These are phyloP conservation scores for Elaphurus davidianus DNA, from an alignment of 2,113 vertebrate genomes.

Conservation along the genomic window DNA sequence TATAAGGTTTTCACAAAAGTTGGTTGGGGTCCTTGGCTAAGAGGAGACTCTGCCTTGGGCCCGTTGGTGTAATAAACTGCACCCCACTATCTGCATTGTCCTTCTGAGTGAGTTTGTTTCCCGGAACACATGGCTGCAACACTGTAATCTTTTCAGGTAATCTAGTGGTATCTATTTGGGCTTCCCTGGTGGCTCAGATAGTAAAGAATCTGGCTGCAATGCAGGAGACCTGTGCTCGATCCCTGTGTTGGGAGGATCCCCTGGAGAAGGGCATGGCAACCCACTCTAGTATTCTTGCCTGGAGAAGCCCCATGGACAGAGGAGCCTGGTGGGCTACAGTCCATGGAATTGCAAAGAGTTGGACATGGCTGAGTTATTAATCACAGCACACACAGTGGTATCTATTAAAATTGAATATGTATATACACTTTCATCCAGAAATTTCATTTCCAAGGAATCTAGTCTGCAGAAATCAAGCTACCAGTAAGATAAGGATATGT, in stretches of 20 bases:
- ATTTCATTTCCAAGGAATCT: background rate
- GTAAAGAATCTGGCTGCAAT: background rate
- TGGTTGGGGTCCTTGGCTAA: background rate
- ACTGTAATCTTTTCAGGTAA: background rate
- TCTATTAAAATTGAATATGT: slow-evolving; percentile 26
- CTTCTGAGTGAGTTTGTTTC: background rate
- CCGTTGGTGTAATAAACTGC: background rate
- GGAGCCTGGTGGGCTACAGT: background rate
- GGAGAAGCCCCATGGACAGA: background rate
- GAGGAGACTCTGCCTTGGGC: background rate
- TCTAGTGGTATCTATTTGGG: background rate
- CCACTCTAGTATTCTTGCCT: background rate
- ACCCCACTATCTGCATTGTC: background rate
- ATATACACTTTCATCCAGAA: background rate
- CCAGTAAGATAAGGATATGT: background rate
- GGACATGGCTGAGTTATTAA: background rate
- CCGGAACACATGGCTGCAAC: background rate
- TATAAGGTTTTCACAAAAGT: background rate
- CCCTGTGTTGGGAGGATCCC: background rate
- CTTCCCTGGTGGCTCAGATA: background rate
- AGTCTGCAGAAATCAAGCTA: background rate
- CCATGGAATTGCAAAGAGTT: background rate
- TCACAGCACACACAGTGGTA: background rate
- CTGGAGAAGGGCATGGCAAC: background rate
- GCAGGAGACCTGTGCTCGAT: background rate